Conservation (phyloP, 1,140 invertebrate species). For the Camponotus floridanus region DNA sequence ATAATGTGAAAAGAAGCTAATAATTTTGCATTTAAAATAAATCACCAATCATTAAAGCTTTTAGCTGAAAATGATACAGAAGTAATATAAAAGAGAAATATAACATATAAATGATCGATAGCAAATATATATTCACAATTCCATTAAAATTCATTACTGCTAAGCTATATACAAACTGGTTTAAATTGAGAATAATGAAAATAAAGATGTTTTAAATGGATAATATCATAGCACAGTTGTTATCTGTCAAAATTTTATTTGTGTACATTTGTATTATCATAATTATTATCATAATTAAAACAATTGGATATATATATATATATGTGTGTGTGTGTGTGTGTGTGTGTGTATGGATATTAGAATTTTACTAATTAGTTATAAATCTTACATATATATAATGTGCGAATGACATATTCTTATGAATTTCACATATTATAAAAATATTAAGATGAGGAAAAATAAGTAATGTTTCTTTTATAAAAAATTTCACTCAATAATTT, state of each 20-base stretch:
- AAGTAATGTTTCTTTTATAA: conserved; percentile 6
- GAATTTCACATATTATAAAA: neutral
- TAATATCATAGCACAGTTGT: neutral
- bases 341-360: too few species aligned
- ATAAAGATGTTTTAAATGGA: neutral
- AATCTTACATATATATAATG: conserved; percentile 3
- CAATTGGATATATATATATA: neutral
- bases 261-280: neutral
- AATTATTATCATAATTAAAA: neutral
- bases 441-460: neutral
- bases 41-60: conserved; percentile 35
- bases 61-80: conserved; percentile 8
- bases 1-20: conserved; percentile 14
- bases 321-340: too few species aligned
- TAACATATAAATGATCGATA: conserved; percentile 22
- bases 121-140: neutral
- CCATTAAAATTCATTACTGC: neutral
- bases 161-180: conserved; percentile 18
- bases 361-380: conserved; percentile 24
- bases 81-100: conserved; percentile 4
- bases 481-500: neutral
- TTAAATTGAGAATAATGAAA: conserved; percentile 26
- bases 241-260: conserved; percentile 6
- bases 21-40: neutral
- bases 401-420: neutral